Percentiles rank a stretch among this genome's conserved stretches.
phyloP scores from a whole-genome alignment of 2,888 invertebrate species.

The Leucozona laternaria region DNA sequence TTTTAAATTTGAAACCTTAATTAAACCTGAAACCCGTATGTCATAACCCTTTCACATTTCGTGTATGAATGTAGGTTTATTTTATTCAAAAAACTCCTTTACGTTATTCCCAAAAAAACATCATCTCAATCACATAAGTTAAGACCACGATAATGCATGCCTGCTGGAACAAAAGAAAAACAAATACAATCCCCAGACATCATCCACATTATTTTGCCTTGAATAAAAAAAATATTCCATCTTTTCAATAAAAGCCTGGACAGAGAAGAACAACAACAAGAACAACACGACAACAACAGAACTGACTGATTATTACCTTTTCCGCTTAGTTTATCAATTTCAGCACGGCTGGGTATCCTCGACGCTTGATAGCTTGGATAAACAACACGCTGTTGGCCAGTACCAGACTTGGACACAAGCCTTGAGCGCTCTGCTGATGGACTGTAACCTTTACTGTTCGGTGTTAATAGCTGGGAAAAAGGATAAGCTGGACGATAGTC shows the following conservation, averaged over 20 bases:
- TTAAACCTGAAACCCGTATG: neutral
- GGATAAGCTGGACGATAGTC: conserved; percentile 81
- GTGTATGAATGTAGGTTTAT: neutral
- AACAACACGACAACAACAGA: conserved; percentile 7
- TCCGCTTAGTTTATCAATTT: conserved; percentile 78
- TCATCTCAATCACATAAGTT: neutral
- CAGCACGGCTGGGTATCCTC: conserved; percentile 77
- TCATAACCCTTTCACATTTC: neutral
- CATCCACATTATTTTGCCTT: neutral
- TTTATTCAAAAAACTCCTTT: neutral
- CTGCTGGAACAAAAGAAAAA: neutral
- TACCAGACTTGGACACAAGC: conserved; percentile 40
- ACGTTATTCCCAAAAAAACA: neutral
- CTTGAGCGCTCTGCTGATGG: conserved; percentile 58
- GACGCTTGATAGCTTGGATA: conserved; percentile 75
- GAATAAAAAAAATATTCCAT: conserved; percentile 14
- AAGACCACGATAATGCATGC: neutral
- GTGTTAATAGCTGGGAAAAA: conserved; percentile 80
- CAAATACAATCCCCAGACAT: conserved; percentile 2
- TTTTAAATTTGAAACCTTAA: neutral
- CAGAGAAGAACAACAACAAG: conserved; percentile 26
- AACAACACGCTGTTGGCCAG: conserved; percentile 66
- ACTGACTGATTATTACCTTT: conserved; percentile 74
- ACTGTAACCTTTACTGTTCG: conserved; percentile 73
- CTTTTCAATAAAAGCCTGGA: conserved; percentile 18